Base-by-base conservation (phyloP, 2,113 vertebrate genomes). In the Ctenodactylus gundi region DNA sequence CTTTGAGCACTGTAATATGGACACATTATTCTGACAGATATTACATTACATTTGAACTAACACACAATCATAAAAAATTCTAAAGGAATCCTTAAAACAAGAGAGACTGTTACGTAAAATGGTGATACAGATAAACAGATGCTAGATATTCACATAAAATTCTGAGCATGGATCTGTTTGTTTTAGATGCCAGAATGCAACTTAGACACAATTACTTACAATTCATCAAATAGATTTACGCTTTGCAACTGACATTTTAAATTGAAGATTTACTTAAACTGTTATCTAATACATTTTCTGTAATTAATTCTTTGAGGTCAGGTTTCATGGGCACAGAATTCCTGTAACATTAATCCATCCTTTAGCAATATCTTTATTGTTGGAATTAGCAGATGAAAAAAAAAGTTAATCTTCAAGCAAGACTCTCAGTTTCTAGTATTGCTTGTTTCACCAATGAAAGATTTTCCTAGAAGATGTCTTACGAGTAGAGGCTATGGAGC, bases 221-320 rank as follows among this genome's bases (percentile, higher is more conserved):
- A 98, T 95, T 95, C 98, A 98, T 96, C 97, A 98, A 96, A 96
- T 93, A 97, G 95, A 98, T 97, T 97, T 97, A 97, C 96, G 95
- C 85, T 97, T 97, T 98, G 96, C 95, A 98, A 96, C 81, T 98
- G 97, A 98, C 95, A 97, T 97, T 98, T 98, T 97, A 98, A 98
- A 97, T 96, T 95, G 96, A 97, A 97, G 97, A 98, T 97, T 98
- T 98, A 98, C 91, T 98, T 98, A 94, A 94, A 93, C 93, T 97
- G 77, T 57, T 96, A 97, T 88, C 96, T 97, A 98, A 95, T 97
- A 97, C 97, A 97, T 97, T 94, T 97, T 94, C 85, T 95, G 94
- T 96, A 97, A 98, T 98, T 97, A 97, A 97, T 94, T 97, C 97
- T 97, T 97, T 85, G 96, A 97, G 93, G 96, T 97, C 92, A 72